Conservation (phyloP, 2,113 vertebrate species). For the Notiomystis cincta region DNA sequence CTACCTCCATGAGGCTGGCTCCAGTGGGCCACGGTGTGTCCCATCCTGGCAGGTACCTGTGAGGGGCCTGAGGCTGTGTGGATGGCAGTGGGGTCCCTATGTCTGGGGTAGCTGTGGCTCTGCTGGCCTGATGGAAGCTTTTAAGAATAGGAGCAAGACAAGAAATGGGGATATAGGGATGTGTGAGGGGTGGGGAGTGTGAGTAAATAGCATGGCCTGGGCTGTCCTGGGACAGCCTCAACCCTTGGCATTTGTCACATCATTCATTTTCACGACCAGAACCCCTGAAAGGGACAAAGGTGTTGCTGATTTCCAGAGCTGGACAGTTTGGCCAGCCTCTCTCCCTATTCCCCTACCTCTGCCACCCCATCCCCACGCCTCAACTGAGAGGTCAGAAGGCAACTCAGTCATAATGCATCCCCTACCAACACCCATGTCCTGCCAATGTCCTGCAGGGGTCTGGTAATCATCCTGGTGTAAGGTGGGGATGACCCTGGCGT, state of each 20-base stretch:
- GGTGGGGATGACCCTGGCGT: accelerated
- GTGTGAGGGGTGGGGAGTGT: neutral
- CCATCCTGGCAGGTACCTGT: accelerated
- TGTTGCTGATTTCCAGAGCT: neutral
- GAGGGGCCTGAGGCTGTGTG: accelerated
- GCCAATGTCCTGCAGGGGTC: neutral
- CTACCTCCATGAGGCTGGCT: neutral
- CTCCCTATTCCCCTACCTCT: neutral
- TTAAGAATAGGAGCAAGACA: neutral
- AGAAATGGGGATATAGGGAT: neutral
- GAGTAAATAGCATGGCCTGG: neutral
- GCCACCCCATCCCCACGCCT: no score
- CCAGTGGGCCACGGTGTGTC: accelerated
- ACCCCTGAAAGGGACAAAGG: neutral
- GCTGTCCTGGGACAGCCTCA: neutral
- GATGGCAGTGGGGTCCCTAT: accelerated
- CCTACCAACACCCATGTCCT: accelerated
- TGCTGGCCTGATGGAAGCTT: neutral
- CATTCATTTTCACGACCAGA: accelerated
- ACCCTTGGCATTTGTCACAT: neutral
- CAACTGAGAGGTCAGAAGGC: neutral
- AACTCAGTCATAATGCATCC: neutral
- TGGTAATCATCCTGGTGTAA: neutral
- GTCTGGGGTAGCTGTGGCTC: neutral
- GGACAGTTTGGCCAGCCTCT: neutral